These are phyloP conservation scores for Sialis fuliginosa DNA, from an alignment of 2,888 invertebrate genomes.

Conservation along the genomic window DNA sequence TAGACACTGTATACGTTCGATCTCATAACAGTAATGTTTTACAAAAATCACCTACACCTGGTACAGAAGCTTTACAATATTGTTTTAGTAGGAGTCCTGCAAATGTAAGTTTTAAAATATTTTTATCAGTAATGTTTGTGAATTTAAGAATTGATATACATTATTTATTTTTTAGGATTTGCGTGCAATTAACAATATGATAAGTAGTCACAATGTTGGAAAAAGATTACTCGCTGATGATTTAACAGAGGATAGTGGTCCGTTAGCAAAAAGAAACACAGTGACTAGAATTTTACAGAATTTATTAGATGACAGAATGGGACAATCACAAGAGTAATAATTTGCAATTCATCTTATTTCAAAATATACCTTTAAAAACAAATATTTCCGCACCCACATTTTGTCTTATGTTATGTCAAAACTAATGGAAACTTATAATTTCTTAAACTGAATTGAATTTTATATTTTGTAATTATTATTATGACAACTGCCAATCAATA, in stretches of 20 bases:
- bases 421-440: no score
- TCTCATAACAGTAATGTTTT: slow-evolving; percentile 29
- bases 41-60: slow-evolving; percentile 24
- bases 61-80: slow-evolving; percentile 45
- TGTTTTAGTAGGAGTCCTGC: slow-evolving; percentile 76
- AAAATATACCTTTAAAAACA: no score
- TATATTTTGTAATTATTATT: no score
- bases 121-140: not conserved
- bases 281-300: slow-evolving; percentile 40
- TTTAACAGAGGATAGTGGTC: not conserved
- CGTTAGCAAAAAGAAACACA: not conserved
- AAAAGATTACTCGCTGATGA: slow-evolving; percentile 1
- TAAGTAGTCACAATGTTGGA: not conserved
- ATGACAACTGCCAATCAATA: no score
- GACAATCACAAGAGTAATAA: slow-evolving; percentile 20
- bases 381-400: no score
- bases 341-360: not conserved
- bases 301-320: slow-evolving; percentile 38
- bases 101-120: slow-evolving; percentile 35
- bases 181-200: slow-evolving; percentile 4
- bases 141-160: not conserved
- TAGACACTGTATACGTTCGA: slow-evolving; percentile 39
- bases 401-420: no score
- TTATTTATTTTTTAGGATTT: slow-evolving; percentile 3
- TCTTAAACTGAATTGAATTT: no score